Evolutionary conservation across 2,113 vertebrate genomes (phyloP).

Genomic region (Planiliza haematocheilus): DNA sequence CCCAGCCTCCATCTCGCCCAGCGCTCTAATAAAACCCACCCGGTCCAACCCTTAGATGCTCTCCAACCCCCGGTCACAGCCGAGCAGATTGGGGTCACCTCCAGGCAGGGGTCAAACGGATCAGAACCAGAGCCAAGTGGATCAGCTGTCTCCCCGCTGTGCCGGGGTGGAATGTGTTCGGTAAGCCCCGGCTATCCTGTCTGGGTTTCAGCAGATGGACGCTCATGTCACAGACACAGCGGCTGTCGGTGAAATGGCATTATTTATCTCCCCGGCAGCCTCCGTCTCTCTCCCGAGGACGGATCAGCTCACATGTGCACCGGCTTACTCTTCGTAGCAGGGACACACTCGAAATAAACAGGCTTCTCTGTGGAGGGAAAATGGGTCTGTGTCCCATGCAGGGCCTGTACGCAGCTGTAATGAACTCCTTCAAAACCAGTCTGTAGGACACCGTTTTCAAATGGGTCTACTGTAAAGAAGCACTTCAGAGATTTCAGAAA

Average conservation of each 20-base stretch:
- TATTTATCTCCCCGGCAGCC: constrained; percentile 59
- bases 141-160: constrained; percentile 65
- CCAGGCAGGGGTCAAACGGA: constrained; percentile 56
- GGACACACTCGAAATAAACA: constrained; percentile 45
- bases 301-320: constrained; percentile 49
- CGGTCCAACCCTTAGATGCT: constrained; percentile 4
- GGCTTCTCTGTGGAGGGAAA: constrained; percentile 7
- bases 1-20: constrained; percentile 12
- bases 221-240: constrained; percentile 55
- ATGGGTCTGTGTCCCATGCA: neutral
- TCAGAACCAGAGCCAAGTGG: constrained; percentile 65
- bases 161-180: constrained; percentile 49
- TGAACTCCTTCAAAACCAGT: neutral
- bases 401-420: neutral
- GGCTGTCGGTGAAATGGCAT: constrained; percentile 62
- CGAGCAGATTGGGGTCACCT: constrained; percentile 62
- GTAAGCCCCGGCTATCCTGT: constrained; percentile 53
- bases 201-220: constrained; percentile 58
- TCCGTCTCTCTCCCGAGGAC: constrained; percentile 45
- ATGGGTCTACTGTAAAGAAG: neutral
- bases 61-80: constrained; percentile 1
- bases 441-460: accelerated
- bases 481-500: neutral
- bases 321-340: constrained; percentile 46
- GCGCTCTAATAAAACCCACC: constrained; percentile 8